phyloP scores from a whole-genome alignment of 2,113 vertebrate species.

The Rhinopomastus cyanomelas region DNA sequence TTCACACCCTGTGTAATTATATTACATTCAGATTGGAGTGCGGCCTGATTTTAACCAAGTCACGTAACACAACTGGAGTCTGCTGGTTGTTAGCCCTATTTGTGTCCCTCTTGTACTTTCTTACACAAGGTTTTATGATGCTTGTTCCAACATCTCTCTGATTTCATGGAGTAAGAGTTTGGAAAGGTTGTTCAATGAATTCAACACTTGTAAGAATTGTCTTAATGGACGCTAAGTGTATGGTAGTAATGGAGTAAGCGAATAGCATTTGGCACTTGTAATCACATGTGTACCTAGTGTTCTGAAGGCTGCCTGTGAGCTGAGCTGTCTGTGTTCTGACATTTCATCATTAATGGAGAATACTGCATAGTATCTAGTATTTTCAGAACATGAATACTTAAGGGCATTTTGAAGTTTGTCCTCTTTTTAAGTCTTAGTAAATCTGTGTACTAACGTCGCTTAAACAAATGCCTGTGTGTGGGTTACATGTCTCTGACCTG shows the following conservation, averaged over 20 bases:
- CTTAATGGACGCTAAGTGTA: not conserved
- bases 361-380: not conserved
- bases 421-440: not conserved
- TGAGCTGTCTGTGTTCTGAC: not conserved
- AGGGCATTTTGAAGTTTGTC: not conserved
- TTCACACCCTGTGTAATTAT: not conserved
- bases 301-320: not conserved
- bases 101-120: not conserved
- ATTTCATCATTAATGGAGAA: not conserved
- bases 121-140: not conserved
- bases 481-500: not conserved
- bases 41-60: not conserved
- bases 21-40: not conserved
- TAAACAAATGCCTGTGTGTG: not conserved
- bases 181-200: not conserved
- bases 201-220: not conserved
- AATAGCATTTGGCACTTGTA: not conserved
- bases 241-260: not conserved
- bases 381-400: not conserved
- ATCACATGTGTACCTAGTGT: not conserved
- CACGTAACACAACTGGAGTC: not conserved
- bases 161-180: not conserved
- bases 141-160: not conserved
- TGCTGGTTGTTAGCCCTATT: not conserved
- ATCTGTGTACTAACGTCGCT: not conserved